Percentiles rank a stretch among this genome's conserved stretches.
Evolutionary conservation across 2,113 vertebrate species (phyloP).

Genomic region (Nanger granti): DNA sequence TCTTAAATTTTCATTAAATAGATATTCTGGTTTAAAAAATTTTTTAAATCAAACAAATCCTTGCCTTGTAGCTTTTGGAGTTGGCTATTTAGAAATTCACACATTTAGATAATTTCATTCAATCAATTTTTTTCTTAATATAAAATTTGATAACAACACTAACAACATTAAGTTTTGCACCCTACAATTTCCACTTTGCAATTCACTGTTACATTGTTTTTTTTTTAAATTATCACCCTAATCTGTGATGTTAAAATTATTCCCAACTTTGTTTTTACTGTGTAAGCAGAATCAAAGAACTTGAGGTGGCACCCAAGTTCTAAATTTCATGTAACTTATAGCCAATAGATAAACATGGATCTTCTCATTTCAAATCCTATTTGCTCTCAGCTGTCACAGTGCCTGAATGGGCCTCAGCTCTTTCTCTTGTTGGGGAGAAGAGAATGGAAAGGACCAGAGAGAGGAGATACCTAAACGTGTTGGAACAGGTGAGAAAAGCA

Average conservation of each 20-base stretch:
- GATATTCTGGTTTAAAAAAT: neutral
- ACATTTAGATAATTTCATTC: neutral
- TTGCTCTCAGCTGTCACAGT: neutral
- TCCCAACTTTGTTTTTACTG: neutral
- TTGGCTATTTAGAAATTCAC: neutral
- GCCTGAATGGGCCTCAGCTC: neutral
- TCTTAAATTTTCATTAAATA: neutral
- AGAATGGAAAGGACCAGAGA: neutral
- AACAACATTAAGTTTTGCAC: neutral
- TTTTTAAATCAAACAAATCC: neutral
- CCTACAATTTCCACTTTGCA: neutral
- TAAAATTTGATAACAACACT: neutral
- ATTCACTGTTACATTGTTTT: neutral
- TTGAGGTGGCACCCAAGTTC: neutral
- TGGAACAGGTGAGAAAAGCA: accelerated
- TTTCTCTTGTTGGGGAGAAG: neutral
- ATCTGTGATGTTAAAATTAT: neutral
- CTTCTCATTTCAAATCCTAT: neutral
- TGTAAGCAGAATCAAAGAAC: neutral
- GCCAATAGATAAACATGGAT: neutral
- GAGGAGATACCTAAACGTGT: neutral
- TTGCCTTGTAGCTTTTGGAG: neutral
- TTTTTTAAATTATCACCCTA: neutral
- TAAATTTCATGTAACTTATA: neutral
- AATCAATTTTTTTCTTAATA: neutral